phyloP scores from a whole-genome alignment of 2,113 vertebrate genomes.

The Cyprinus carpio region DNA sequence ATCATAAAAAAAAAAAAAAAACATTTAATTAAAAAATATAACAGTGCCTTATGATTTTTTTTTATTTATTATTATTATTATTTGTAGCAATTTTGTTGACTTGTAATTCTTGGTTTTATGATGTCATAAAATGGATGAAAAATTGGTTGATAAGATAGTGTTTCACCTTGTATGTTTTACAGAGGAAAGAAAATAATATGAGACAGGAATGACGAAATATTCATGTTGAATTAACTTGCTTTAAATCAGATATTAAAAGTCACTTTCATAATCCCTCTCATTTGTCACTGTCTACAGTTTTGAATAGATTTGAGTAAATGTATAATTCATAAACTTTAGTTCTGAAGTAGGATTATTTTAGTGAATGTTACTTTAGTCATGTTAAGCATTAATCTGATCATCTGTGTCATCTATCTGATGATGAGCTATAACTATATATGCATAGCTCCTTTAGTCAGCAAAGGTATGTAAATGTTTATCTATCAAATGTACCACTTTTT shows the following conservation, averaged over 20 bases:
- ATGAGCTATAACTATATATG: neutral
- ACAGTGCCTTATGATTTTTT: too few species aligned
- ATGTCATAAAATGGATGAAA: too few species aligned
- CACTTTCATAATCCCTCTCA: constrained; percentile 5
- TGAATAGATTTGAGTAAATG: neutral
- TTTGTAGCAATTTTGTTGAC: too few species aligned
- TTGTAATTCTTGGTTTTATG: too few species aligned
- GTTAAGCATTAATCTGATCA: neutral
- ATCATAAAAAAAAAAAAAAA: neutral
- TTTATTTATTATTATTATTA: too few species aligned
- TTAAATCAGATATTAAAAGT: constrained; percentile 10
- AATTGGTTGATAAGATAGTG: neutral
- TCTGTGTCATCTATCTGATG: neutral
- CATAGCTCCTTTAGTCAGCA: neutral
- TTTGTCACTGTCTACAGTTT: neutral
- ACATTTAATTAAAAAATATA: too few species aligned
- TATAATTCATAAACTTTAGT: neutral
- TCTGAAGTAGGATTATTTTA: neutral
- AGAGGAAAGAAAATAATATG: neutral
- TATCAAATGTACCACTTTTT: neutral
- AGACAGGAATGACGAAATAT: neutral
- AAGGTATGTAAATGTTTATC: neutral
- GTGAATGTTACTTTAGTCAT: neutral
- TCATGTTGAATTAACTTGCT: neutral
- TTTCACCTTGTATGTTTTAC: neutral